These are phyloP conservation scores for Ageneiosus marmoratus DNA, from an alignment of 2,113 vertebrate genomes.

Conservation along the genomic window DNA sequence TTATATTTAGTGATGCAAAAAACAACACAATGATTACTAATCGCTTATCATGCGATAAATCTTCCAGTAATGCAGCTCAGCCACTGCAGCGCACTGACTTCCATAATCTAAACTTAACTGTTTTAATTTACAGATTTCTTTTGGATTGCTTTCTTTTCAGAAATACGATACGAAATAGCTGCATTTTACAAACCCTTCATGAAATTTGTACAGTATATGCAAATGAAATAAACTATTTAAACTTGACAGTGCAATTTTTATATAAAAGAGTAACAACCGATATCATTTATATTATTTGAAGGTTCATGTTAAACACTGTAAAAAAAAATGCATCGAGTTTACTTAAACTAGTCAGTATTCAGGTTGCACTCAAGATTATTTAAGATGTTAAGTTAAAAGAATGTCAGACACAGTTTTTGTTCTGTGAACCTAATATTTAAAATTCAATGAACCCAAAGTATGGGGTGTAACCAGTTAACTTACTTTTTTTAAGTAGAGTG, in stretches of 20 bases:
- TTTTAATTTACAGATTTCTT: neutral
- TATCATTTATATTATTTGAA: neutral
- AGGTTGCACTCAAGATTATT: too few relatives aligned
- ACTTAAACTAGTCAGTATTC: too few relatives aligned
- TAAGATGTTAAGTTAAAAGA: too few relatives aligned
- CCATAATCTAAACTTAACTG: neutral
- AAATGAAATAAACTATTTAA: neutral
- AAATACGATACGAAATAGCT: neutral
- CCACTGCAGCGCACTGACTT: neutral
- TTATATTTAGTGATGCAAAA: neutral
- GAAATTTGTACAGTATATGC: neutral
- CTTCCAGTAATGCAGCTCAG: neutral
- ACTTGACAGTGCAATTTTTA: neutral
- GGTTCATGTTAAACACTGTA: neutral
- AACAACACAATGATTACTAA: neutral
- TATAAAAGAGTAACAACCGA: neutral
- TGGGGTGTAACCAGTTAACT: too few relatives aligned
- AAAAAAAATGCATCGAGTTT: too few relatives aligned
- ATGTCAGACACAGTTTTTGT: too few relatives aligned
- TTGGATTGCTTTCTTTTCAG: neutral
- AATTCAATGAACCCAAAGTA: too few relatives aligned
- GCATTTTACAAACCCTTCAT: neutral
- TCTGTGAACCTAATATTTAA: too few relatives aligned
- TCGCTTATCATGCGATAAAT: neutral
- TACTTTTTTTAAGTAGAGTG: too few relatives aligned